Conservation (phyloP, 2,113 vertebrate species). For the Micronycteris hirsuta region DNA sequence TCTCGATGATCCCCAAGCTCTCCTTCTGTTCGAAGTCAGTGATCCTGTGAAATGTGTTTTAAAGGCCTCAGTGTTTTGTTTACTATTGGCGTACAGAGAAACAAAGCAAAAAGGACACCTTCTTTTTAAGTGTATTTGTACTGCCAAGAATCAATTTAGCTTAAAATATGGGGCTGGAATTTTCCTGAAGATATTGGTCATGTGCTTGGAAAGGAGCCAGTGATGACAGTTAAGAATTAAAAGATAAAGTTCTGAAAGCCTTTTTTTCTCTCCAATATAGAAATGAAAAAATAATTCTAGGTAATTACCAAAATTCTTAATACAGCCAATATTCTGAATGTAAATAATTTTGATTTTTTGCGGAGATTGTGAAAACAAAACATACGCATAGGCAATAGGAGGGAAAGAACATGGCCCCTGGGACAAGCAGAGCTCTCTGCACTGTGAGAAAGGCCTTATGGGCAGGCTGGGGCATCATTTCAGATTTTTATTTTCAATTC, state of each 20-base stretch:
- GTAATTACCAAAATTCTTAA: conserved; percentile 2
- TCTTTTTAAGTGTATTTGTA: neutral
- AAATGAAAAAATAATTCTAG: neutral
- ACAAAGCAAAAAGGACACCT: neutral
- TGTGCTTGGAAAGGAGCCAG: neutral
- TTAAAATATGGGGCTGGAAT: neutral
- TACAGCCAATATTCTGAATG: neutral
- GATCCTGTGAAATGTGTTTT: conserved; percentile 1
- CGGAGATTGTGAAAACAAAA: neutral
- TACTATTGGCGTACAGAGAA: neutral
- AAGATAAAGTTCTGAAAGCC: neutral
- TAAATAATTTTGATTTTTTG: conserved; percentile 23
- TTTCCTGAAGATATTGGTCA: neutral
- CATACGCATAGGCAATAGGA: neutral
- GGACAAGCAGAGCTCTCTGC: neutral
- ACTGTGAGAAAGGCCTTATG: neutral
- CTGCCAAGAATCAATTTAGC: neutral
- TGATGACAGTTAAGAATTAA: neutral
- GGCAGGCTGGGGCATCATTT: neutral
- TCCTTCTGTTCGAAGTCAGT: conserved; percentile 9
- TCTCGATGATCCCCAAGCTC: neutral
- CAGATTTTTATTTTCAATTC: conserved; percentile 45
- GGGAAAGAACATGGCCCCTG: neutral
- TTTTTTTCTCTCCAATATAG: neutral
- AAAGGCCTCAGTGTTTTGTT: neutral